Evolutionary conservation across 30 jellyfish, hydroid and myxozoan species (phyloP), one percentile per base, ranked within the genome.

Genomic region (Phacellophora camtschatica): DNA sequence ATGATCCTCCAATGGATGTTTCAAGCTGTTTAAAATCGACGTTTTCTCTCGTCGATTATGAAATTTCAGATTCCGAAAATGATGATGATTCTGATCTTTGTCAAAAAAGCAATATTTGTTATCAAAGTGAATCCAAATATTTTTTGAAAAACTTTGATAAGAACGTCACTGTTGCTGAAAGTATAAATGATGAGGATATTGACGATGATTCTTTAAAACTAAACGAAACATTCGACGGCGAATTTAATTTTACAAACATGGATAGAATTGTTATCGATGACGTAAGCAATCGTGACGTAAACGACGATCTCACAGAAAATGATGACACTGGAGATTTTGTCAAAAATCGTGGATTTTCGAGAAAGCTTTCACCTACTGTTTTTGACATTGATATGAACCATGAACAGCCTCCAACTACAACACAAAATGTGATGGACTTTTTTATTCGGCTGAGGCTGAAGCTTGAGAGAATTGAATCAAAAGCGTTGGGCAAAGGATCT

Each of bases 371-470:
- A n/a, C n/a, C n/a, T n/a, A n/a, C n/a, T n/a, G n/a, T n/a, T n/a
- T n/a, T n/a, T n/a, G 16, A 18, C 55, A 41, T 9, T 41, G 67
- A 53, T 23, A 53, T 53, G 33, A 62, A 62, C 33, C 76, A 11
- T 27, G 54, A 20, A 19, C 55, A 16, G 16, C 16, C 55, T 8
- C 16, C 9, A 41, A 33, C 54, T 28, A 53, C n/a, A 20, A 13
- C 35, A 10, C 72, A 73, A 51, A 53, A 11, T 16, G 23, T 73
- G 22, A 73, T 73, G 68, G 86, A 73, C 22, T 73, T 73, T 23
- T 32, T 73, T 22, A 36, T 73, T 42, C 86, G 86, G 31, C 74
- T 73, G 36, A 34, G 86, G 23, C 75, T 73, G 22, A 73, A 73
- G 33, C 86, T 73, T 12, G 86, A 73, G 11, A 73, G 74, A 53